A percentile compares a stretch with the other conserved stretches of the same genome.
phyloP scores from a whole-genome alignment of 1,140 invertebrate genomes.

The Sinella curviseta region DNA sequence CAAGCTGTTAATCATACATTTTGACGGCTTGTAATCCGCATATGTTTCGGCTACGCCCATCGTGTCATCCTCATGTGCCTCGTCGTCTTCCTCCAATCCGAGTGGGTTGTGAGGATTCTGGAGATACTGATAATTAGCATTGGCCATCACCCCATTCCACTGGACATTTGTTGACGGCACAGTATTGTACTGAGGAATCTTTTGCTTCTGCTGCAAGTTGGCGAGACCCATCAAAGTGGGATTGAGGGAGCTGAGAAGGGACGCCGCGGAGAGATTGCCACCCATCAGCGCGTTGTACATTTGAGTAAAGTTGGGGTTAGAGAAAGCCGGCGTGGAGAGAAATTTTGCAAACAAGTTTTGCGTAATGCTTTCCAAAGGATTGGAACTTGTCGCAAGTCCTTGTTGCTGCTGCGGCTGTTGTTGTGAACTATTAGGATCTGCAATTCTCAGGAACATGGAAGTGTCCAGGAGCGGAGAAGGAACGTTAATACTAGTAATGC shows the following conservation, averaged over 20 bases:
- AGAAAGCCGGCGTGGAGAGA: background rate
- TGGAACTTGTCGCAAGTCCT: background rate
- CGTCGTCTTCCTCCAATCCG: constrained; percentile 73
- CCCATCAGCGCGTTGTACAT: constrained; percentile 27
- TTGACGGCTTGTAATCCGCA: constrained; percentile 94
- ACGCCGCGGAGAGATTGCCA: background rate
- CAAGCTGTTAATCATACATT: constrained; percentile 65
- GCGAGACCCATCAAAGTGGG: background rate
- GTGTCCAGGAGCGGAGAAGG: constrained; percentile 3
- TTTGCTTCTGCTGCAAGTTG: background rate
- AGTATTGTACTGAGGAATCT: background rate
- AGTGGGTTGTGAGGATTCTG: constrained; percentile 39
- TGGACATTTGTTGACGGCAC: background rate
- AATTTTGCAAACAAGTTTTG: constrained; percentile 12
- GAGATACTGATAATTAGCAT: constrained; percentile 1
- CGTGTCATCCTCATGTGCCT: constrained; percentile 84
- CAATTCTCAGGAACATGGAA: background rate
- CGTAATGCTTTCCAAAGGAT: background rate
- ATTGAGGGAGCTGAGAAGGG: background rate
- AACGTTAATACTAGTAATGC: background rate
- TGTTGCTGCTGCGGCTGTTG: background rate
- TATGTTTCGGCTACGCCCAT: constrained; percentile 97
- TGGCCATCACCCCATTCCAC: constrained; percentile 4
- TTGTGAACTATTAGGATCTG: background rate
- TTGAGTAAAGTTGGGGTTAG: constrained; percentile 9